Evolutionary conservation across 2,113 vertebrate genomes (phyloP).

Genomic region (Ginglymostoma cirratum): DNA sequence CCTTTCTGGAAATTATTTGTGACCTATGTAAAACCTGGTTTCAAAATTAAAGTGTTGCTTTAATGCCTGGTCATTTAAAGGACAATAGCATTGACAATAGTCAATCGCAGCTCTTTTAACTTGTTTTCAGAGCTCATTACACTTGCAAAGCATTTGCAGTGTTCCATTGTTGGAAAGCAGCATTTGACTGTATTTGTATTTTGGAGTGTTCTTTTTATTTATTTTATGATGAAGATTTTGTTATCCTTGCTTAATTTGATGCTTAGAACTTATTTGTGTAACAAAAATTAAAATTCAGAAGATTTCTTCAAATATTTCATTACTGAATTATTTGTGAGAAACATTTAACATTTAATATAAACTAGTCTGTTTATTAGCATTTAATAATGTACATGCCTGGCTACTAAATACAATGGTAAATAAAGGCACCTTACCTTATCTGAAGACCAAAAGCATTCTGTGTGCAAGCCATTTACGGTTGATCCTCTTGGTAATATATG

Average conservation of each 20-base stretch:
- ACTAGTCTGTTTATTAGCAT: neutral
- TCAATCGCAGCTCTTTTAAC: neutral
- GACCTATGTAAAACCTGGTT: neutral
- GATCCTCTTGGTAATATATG: constrained; percentile 65
- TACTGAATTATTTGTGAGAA: neutral
- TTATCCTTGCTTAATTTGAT: neutral
- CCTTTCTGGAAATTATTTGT: neutral
- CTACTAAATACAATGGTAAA: constrained; percentile 44
- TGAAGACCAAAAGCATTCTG: constrained; percentile 59
- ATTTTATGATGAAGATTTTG: neutral
- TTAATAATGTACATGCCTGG: neutral
- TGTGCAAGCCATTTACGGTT: constrained; percentile 58
- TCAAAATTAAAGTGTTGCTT: neutral
- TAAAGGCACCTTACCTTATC: constrained; percentile 65
- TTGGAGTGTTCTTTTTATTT: neutral
- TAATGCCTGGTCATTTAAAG: neutral
- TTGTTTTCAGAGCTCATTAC: neutral
- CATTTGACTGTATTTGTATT: neutral
- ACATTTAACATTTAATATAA: neutral
- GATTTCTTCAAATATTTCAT: neutral
- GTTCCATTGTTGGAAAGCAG: neutral
- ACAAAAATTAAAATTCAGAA: neutral
- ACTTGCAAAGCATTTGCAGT: neutral
- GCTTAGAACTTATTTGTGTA: neutral
- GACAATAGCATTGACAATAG: neutral